Percentiles rank a stretch among this genome's conserved stretches.
Conservation (phyloP, 2,888 invertebrate genomes). For the Drosophila recens region DNA sequence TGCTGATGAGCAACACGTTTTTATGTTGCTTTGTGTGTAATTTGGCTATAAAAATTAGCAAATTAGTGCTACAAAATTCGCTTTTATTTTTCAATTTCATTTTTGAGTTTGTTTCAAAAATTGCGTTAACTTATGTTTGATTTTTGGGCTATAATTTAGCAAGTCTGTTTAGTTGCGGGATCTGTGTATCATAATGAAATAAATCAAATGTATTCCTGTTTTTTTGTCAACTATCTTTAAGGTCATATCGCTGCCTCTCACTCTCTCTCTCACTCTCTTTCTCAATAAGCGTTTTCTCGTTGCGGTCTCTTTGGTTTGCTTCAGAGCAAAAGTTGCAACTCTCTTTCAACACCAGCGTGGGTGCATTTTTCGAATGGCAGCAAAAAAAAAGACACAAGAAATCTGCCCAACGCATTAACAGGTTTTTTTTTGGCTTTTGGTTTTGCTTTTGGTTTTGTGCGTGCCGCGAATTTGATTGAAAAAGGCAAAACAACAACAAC, state of each 20-base stretch:
- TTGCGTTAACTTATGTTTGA: slow-evolving; percentile 32
- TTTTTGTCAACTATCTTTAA: slow-evolving; percentile 20
- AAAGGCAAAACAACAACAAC: slow-evolving; percentile 33
- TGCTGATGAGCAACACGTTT: slow-evolving; percentile 53
- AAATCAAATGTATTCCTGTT: neutral
- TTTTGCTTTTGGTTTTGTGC: slow-evolving; percentile 43
- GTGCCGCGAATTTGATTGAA: slow-evolving; percentile 65
- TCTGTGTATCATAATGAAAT: neutral
- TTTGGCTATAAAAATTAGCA: slow-evolving; percentile 67
- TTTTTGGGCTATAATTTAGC: neutral
- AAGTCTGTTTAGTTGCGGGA: neutral
- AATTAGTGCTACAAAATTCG: slow-evolving; percentile 71
- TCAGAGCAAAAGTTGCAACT: slow-evolving; percentile 3
- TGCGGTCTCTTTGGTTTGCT: neutral
- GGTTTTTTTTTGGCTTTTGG: slow-evolving; percentile 53
- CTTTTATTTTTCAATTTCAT: slow-evolving; percentile 18
- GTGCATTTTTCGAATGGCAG: slow-evolving; percentile 54
- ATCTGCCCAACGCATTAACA: slow-evolving; percentile 68
- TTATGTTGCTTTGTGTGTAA: slow-evolving; percentile 67
- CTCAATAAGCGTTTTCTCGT: neutral
- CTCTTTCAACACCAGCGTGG: slow-evolving; percentile 57
- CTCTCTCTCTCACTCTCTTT: neutral
- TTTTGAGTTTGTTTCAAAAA: slow-evolving; percentile 21
- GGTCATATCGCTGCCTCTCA: slow-evolving; percentile 15
- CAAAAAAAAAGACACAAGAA: slow-evolving; percentile 16